Conservation (phyloP, 2,888 invertebrate genomes). For the Phasia obesa region DNA sequence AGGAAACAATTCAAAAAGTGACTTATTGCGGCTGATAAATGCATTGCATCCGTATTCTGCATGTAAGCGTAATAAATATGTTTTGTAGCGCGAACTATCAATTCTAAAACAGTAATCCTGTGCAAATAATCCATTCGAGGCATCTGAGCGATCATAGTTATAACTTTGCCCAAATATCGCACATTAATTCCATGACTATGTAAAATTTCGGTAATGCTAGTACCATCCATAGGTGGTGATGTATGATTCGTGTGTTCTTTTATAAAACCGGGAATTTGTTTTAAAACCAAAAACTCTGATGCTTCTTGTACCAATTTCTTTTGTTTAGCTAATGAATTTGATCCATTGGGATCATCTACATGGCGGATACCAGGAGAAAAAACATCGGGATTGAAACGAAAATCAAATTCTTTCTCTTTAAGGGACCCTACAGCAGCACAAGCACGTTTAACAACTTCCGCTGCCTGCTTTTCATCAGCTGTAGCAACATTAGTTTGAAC, state of each 20-base stretch:
- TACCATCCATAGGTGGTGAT: conserved; percentile 97
- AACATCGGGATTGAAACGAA: conserved; percentile 99
- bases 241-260: conserved; percentile 95
- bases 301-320: conserved; percentile 96
- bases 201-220: conserved; percentile 94
- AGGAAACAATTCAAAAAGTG: conserved; percentile 98
- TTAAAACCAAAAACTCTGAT: conserved; percentile 95
- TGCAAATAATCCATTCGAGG: conserved; percentile 93
- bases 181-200: conserved; percentile 98
- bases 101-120: conserved; percentile 94
- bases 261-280: conserved; percentile 97
- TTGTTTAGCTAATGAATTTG: conserved; percentile 89
- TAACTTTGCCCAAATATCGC: conserved; percentile 95
- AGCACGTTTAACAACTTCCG: conserved; percentile 94
- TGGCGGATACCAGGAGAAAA: conserved; percentile 97
- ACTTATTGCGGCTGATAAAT: conserved; percentile 93
- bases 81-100: conserved; percentile 94
- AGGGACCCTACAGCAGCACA: conserved; percentile 96
- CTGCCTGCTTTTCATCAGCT: conserved; percentile 88
- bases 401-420: conserved; percentile 97
- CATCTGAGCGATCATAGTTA: conserved; percentile 89
- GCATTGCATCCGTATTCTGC: conserved; percentile 92
- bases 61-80: conserved; percentile 96
- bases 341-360: conserved; percentile 86
- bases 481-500: conserved; percentile 82